These are phyloP conservation scores for Phenganax subtilis DNA, from an alignment of 92 coral and sea anemone genomes.

Conservation along the genomic window DNA sequence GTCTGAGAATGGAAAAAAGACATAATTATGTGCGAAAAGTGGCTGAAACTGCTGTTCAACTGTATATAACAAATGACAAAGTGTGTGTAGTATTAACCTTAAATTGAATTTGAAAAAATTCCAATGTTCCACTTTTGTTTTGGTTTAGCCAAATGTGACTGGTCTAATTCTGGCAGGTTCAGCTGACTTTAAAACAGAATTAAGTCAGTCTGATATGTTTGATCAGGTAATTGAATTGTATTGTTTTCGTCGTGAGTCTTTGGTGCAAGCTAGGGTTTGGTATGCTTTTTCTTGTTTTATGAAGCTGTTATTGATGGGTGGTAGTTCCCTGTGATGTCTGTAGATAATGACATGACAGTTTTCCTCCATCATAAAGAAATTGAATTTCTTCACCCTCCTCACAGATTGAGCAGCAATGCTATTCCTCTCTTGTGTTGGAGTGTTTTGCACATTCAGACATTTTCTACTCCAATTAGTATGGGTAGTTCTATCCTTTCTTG, in stretches of 20 bases:
- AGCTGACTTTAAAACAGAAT: slow-evolving; percentile 93
- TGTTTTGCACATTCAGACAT: slow-evolving; percentile 87
- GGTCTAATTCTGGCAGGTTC: slow-evolving; percentile 95
- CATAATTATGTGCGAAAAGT: slow-evolving; percentile 97
- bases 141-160: slow-evolving; percentile 77
- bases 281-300: no score
- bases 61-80: slow-evolving; percentile 80
- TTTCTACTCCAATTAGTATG: neutral
- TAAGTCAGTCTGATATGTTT: slow-evolving; percentile 96
- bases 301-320: slow-evolving; percentile 57
- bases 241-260: neutral
- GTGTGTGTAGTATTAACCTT: slow-evolving; percentile 33
- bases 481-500: no score
- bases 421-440: slow-evolving; percentile 50
- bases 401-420: slow-evolving; percentile 42
- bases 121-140: slow-evolving; percentile 1
- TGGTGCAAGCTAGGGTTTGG: no score
- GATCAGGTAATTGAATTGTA: slow-evolving; percentile 60
- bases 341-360: slow-evolving; percentile 45
- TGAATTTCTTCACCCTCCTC: slow-evolving; percentile 92
- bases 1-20: slow-evolving; percentile 93
- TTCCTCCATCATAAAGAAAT: slow-evolving; percentile 42
- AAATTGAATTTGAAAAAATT: neutral
- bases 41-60: slow-evolving; percentile 92
- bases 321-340: slow-evolving; percentile 83